Conservation (phyloP, 2,888 invertebrate species). For the Baronia brevicornis region DNA sequence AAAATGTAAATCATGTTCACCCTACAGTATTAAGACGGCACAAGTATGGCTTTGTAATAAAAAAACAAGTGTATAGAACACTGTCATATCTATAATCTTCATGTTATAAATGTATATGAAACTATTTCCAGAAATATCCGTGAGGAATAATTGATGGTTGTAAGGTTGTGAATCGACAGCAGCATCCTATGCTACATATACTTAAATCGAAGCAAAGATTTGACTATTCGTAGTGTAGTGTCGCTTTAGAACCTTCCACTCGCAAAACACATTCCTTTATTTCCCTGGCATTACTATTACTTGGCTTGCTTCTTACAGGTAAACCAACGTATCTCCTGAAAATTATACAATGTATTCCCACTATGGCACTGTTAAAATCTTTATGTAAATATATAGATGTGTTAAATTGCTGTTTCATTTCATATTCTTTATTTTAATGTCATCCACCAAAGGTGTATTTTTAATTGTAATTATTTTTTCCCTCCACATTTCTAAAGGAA, state of each 20-base stretch:
- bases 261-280: constrained; percentile 38
- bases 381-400: constrained; percentile 75
- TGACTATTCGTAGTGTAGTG: constrained; percentile 61
- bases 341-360: constrained; percentile 50
- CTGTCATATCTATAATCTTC: too few species aligned
- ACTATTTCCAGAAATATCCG: constrained; percentile 30
- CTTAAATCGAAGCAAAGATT: constrained; percentile 61
- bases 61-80: not conserved
- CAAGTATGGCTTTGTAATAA: not conserved
- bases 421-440: too few species aligned
- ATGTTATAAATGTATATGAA: constrained; percentile 15
- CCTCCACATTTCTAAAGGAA: not conserved
- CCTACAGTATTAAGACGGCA: not conserved
- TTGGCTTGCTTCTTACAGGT: constrained; percentile 50
- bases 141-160: constrained; percentile 39
- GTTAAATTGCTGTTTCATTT: constrained; percentile 62
- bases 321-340: constrained; percentile 46
- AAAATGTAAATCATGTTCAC: not conserved
- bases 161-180: constrained; percentile 43
- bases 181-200: constrained; percentile 64
- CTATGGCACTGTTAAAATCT: constrained; percentile 72
- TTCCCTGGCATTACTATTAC: constrained; percentile 53
- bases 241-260: constrained; percentile 37
- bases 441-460: too few species aligned
- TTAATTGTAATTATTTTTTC: too few species aligned